These are phyloP conservation scores for Eristalinus sepulchralis DNA, from an alignment of 2,888 invertebrate genomes.

Conservation along the genomic window DNA sequence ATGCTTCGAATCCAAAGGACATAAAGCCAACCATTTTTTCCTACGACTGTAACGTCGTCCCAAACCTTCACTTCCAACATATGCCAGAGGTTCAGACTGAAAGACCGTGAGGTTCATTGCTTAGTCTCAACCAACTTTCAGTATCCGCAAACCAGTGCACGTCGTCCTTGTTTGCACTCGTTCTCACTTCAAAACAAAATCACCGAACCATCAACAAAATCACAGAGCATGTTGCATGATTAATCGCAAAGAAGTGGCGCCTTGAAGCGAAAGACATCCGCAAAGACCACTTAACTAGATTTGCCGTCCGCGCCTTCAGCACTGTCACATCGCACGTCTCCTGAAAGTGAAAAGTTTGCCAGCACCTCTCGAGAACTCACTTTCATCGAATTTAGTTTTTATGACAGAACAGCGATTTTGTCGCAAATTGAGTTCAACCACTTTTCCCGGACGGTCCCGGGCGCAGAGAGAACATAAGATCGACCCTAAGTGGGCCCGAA, in stretches of 20 bases:
- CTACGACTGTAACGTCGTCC: no score
- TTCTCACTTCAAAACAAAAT: background rate
- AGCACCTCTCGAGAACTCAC: background rate
- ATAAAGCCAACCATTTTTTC: no score
- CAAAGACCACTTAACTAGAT: background rate
- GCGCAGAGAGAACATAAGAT: conserved; percentile 31
- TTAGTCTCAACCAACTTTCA: no score
- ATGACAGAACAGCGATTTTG: conserved; percentile 14
- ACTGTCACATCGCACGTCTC: background rate
- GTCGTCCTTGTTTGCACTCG: background rate
- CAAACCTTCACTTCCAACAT: no score
- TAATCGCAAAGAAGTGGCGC: background rate
- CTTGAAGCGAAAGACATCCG: background rate
- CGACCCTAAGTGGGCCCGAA: conserved; percentile 40
- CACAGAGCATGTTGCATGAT: background rate
- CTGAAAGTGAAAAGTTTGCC: conserved; percentile 31
- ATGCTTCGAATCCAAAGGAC: no score
- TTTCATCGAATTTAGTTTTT: background rate
- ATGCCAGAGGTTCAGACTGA: no score
- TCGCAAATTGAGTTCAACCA: conserved; percentile 44
- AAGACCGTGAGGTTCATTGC: no score
- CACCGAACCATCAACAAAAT: background rate
- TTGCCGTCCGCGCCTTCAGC: background rate
- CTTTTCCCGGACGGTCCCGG: background rate
- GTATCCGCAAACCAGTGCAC: background rate